A percentile compares a stretch with the other conserved stretches of the same genome.
phyloP scores from a whole-genome alignment of 2,888 invertebrate species.

The Chrysomela aeneicollis region DNA sequence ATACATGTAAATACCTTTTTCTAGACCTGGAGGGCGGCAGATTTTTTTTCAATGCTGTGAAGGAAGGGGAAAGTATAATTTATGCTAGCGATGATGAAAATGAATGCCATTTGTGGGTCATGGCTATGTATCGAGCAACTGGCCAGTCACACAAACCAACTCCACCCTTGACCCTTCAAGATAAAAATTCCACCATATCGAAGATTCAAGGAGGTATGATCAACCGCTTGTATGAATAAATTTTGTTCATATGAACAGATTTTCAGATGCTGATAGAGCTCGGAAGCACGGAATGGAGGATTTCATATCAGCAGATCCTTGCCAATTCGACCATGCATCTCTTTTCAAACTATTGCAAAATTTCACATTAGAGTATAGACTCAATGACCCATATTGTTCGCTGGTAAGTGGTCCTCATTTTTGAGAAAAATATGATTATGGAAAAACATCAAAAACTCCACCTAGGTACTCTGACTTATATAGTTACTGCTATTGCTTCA shows the following conservation, averaged over 20 bases:
- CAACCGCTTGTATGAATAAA: not conserved
- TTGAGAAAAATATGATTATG: too few species aligned
- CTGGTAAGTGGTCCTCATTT: constrained; percentile 71
- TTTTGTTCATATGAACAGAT: constrained; percentile 34
- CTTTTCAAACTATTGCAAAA: constrained; percentile 93
- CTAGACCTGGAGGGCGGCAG: constrained; percentile 90
- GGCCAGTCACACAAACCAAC: constrained; percentile 99
- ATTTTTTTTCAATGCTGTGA: constrained; percentile 97
- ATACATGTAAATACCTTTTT: constrained; percentile 48
- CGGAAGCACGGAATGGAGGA: constrained; percentile 99
- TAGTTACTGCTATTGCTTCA: too few species aligned
- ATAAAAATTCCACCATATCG: constrained; percentile 86
- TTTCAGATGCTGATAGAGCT: constrained; percentile 89
- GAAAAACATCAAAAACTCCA: not conserved
- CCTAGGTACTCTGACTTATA: too few species aligned
- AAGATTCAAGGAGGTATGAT: constrained; percentile 86
- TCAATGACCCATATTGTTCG: constrained; percentile 98
- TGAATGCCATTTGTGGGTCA: constrained; percentile 98
- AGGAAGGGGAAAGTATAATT: constrained; percentile 96
- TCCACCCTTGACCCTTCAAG: constrained; percentile 80
- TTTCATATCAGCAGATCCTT: constrained; percentile 98
- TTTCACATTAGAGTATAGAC: constrained; percentile 91
- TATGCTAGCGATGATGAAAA: constrained; percentile 97
- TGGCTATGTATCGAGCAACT: constrained; percentile 99
- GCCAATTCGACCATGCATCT: constrained; percentile 94